These are phyloP conservation scores for Heliornis fulica DNA, from an alignment of 2,113 vertebrate species.

Conservation along the genomic window DNA sequence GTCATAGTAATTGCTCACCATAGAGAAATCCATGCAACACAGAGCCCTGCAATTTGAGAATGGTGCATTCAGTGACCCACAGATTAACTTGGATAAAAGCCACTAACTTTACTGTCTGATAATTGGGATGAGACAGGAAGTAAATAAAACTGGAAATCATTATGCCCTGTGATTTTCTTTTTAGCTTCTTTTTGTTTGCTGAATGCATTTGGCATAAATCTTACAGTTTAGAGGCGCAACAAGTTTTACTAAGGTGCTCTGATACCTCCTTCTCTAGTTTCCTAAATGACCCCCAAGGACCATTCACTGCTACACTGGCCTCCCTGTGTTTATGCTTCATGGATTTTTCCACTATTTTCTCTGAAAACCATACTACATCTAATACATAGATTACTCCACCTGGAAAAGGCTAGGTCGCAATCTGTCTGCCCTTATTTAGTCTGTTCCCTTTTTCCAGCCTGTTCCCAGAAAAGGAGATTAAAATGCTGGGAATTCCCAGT, in stretches of 20 bases:
- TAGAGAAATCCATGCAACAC: background rate
- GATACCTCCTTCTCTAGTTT: background rate
- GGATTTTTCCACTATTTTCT: background rate
- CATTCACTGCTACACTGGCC: background rate
- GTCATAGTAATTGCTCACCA: background rate
- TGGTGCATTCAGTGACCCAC: background rate
- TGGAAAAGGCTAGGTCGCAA: background rate
- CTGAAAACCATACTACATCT: background rate
- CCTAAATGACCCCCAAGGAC: background rate
- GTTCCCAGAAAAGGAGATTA: background rate
- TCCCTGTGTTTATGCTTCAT: background rate
- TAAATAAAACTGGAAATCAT: conserved; percentile 32
- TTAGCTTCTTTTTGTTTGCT: conserved; percentile 17
- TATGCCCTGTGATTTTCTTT: conserved; percentile 6
- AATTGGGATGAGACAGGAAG: background rate
- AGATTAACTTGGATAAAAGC: background rate
- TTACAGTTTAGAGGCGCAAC: background rate
- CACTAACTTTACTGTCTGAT: background rate
- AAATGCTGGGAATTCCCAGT: background rate
- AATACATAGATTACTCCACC: background rate
- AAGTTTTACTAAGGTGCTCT: background rate
- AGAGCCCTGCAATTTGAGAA: background rate
- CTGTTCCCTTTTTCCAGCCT: background rate
- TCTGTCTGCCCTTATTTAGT: background rate
- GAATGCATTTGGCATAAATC: background rate